Percentiles rank a stretch among this genome's conserved stretches.
Evolutionary conservation across 2,888 invertebrate genomes (phyloP).

Genomic region (Entomobrya multifasciata): DNA sequence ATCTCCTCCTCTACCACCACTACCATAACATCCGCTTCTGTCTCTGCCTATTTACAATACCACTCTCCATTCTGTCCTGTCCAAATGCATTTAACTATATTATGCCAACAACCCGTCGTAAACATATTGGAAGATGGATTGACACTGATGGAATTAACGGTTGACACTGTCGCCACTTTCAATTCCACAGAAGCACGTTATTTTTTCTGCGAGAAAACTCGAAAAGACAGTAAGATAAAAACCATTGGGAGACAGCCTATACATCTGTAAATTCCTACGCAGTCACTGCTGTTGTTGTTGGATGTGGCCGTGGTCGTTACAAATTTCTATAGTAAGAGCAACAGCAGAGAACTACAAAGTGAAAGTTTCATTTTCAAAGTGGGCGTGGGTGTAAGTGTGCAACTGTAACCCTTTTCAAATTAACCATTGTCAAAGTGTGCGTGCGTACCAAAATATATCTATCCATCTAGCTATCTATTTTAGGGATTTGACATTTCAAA

Average conservation of each 20-base stretch:
- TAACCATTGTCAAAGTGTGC: constrained; percentile 3
- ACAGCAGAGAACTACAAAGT: too few relatives aligned
- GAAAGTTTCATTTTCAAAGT: background rate
- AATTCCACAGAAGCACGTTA: constrained; percentile 19
- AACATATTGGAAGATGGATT: constrained; percentile 2
- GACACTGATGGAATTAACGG: constrained; percentile 59
- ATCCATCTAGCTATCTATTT: background rate
- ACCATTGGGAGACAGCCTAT: background rate
- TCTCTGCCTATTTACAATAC: background rate
- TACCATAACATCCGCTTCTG: background rate
- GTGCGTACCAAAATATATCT: background rate
- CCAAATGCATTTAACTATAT: background rate
- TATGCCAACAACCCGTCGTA: background rate
- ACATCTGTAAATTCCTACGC: background rate
- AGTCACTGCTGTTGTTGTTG: background rate
- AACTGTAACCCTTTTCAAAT: background rate
- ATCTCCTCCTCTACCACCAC: background rate
- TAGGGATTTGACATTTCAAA: constrained; percentile 23
- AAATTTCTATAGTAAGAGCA: too few relatives aligned
- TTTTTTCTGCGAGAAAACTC: background rate
- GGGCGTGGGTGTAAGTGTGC: background rate
- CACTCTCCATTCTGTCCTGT: background rate
- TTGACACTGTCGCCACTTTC: constrained; percentile 26
- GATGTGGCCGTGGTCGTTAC: too few relatives aligned
- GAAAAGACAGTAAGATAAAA: background rate